Conservation (phyloP, 2,888 invertebrate genomes). For the Cataglyphis altisquamis region DNA sequence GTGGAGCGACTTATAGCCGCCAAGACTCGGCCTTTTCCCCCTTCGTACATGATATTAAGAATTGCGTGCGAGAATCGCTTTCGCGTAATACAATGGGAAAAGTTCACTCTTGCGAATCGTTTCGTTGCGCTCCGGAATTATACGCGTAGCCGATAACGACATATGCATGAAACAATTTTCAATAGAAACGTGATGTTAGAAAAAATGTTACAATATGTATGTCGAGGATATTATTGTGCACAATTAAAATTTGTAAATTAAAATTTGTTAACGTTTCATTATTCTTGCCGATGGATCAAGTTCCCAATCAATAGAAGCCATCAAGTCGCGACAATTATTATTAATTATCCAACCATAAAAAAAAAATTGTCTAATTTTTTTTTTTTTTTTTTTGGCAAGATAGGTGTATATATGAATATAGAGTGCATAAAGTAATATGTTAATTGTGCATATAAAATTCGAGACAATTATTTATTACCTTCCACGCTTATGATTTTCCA, state of each 20-base stretch:
- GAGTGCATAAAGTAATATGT: not conserved
- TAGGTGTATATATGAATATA: not conserved
- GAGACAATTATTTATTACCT: not conserved
- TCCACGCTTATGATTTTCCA: not conserved
- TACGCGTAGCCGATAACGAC: constrained; percentile 5
- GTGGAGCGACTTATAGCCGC: not conserved
- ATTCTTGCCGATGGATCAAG: not conserved
- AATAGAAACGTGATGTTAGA: not conserved
- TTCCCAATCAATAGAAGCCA: not conserved
- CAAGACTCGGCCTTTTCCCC: constrained; percentile 1
- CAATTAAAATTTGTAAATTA: not conserved
- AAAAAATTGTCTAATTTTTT: not conserved
- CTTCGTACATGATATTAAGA: not conserved
- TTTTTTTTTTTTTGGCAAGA: not conserved
- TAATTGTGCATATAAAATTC: not conserved
- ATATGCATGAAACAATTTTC: not conserved
- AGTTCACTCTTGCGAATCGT: constrained; percentile 30
- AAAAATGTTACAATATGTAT: not conserved
- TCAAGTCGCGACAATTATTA: not conserved
- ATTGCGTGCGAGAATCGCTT: constrained; percentile 23
- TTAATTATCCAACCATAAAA: not conserved
- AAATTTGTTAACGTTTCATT: not conserved
- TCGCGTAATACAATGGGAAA: constrained; percentile 44
- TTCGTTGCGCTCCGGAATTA: constrained; percentile 4
- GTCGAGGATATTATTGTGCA: not conserved